These are phyloP conservation scores for Teleogryllus oceanicus DNA, from an alignment of 2,888 invertebrate species.

Conservation along the genomic window DNA sequence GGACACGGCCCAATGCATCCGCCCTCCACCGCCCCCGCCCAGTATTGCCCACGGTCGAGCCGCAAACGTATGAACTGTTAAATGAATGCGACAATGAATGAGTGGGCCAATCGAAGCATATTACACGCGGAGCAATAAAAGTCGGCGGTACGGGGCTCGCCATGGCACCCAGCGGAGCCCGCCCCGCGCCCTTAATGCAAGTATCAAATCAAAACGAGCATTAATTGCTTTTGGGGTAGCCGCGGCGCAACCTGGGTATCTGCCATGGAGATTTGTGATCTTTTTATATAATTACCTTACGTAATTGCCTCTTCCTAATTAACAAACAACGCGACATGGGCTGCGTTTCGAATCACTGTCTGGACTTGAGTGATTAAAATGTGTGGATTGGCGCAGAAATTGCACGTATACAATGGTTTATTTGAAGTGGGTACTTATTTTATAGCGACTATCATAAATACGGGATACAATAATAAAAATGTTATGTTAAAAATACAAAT, in stretches of 20 bases:
- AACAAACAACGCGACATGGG: neutral
- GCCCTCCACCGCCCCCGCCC: neutral
- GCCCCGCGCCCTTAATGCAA: slow-evolving; percentile 3
- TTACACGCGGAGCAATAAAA: slow-evolving; percentile 5
- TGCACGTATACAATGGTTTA: neutral
- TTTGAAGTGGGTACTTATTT: neutral
- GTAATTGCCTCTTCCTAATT: slow-evolving; percentile 6
- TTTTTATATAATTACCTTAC: slow-evolving; percentile 5
- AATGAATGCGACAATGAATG: slow-evolving; percentile 18
- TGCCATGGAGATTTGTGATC: neutral
- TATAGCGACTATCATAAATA: no score
- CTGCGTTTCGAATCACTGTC: neutral
- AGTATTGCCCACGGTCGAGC: neutral
- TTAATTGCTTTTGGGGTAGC: neutral
- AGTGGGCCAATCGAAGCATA: slow-evolving; percentile 18
- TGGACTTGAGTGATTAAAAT: slow-evolving; percentile 6
- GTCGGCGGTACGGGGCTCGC: neutral
- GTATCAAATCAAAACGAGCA: slow-evolving; percentile 18
- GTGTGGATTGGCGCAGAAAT: neutral
- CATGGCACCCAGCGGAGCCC: neutral
- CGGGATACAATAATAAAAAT: no score
- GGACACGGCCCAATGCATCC: neutral
- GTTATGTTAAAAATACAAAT: no score
- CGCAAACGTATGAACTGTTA: slow-evolving; percentile 18
- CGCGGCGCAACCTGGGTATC: neutral